Base-by-base conservation (phyloP, 2,113 vertebrate genomes). In the Dasypus novemcinctus region DNA sequence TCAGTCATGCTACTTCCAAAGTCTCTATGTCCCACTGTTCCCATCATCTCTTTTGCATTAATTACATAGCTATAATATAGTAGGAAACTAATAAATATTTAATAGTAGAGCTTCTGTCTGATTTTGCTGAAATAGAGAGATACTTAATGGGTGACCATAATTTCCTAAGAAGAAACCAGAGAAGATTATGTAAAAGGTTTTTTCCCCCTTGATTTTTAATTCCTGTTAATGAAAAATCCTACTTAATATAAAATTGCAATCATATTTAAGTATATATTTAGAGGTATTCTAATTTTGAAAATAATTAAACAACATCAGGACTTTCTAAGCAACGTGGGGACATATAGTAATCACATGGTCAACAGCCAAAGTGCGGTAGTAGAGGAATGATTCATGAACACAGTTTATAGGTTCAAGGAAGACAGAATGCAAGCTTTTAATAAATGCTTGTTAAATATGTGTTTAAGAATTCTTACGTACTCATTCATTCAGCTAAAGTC, bases 161-260 rank as follows among this genome's bases (percentile, higher is more conserved):
- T 80, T 93, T 80, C 31, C 57, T 31, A 79, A 74, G 38, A 12
- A 38, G 17, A 74, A 83, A 87, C 66, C 23, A 69, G 41, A 87
- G 38, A 33, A 52, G 41, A 20, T 20, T 54, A 17, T 75, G 6
- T 14, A 36, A 36, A 94, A 90, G 46, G 46, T 25, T 49, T 91
- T 74, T 82, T 27, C 15, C 68, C n/a, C 6, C 61, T 18, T 38
- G 8, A 82, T 61, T 82, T 85, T 7, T 94, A 87, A 41, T 87
- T 83, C 20, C 79, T 90, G 15, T 68, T 87, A 83, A 92, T 95
- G 74, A 86, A 91, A 93, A 95, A 38, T 79, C n/a, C 41, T 83
- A 82, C 59, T 78, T 61, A 89, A 33, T 66, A 63, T 52, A 74
- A 92, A 92, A 61, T 90, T 12, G 25, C 78, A 90, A 94, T 82